phyloP scores from a whole-genome alignment of 2,113 vertebrate species.

The Cheirogaleus medius region DNA sequence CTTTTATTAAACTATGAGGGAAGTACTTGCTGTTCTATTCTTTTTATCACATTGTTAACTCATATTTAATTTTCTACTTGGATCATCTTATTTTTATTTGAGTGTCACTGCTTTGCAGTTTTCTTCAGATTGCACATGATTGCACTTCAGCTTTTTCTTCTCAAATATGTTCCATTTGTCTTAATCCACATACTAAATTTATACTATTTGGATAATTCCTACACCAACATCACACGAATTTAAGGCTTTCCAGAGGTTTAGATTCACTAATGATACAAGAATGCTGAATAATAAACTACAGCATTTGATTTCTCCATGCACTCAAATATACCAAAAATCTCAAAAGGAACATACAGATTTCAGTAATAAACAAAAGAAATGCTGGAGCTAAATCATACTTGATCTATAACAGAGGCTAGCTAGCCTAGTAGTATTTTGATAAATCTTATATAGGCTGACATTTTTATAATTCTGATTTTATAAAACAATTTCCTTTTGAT shows the following conservation, averaged over 20 bases:
- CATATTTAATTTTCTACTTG: neutral
- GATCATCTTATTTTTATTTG: slow-evolving; percentile 10
- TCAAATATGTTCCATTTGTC: neutral
- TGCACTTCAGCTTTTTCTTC: neutral
- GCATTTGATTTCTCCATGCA: neutral
- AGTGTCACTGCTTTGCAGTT: neutral
- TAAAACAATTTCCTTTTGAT: neutral
- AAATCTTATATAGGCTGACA: neutral
- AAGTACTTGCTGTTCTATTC: neutral
- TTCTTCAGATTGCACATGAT: neutral
- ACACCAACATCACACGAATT: neutral
- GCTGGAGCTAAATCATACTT: neutral
- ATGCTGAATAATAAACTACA: neutral
- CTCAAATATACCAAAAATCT: neutral
- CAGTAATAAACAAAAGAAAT: neutral
- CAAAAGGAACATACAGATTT: neutral
- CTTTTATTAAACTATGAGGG: neutral
- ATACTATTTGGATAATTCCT: neutral
- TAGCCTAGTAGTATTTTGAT: neutral
- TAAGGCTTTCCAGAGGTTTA: neutral
- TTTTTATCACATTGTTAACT: neutral
- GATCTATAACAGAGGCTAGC: neutral
- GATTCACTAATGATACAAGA: neutral
- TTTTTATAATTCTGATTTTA: neutral
- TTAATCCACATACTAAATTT: neutral